Evolutionary conservation across 92 coral and sea anemone species (phyloP), one percentile per base, ranked within the genome.

Genomic region (Galaxea fascicularis): DNA sequence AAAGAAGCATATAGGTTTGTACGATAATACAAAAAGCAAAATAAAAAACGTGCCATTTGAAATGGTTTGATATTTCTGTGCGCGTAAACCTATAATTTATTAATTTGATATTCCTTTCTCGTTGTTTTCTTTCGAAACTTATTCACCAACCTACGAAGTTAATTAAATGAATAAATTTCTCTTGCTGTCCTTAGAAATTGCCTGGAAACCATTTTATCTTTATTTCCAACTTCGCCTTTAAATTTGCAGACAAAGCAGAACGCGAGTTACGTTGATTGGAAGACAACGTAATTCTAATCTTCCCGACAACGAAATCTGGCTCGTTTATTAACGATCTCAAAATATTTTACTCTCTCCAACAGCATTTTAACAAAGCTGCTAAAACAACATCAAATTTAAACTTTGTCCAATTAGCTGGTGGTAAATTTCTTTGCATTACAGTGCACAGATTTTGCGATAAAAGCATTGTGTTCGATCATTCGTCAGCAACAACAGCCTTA

Each of bases 111-210:
- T 84, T 89, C 41, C 93, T 84, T 73, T 65, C 69, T 49, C 76
- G 88, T 89, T 94, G 98, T 92, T 94, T 94, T 92, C 93, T 83
- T 85, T 89, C 77, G 68, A 90, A 86, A 65, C 88, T 24, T 71
- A 71, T 82, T 82, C 71, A 46, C 56, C 78, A 57, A 82, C 86
- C 86, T 54, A 78, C 25, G 59, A 82, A 71, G 69, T 54, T 71
- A 82, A 82, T 82, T 82, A 58, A 70, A 10, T 39, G 78, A 71
- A 82, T 41, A 82, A 54, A 82, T 71, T 71, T 71, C 86, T 82
- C 70, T 82, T 17, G 68, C 86, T 62, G 41, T 39, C 77, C 39
- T 71, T 54, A 70, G 60, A 82, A 82, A 82, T 59, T 71, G 78
- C 86, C 59, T 82, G 44, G 86, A 82, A 82, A 82, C 77, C 86